phyloP scores from a whole-genome alignment of 92 coral and sea anemone genomes.

The Phenganax stokvisi region DNA sequence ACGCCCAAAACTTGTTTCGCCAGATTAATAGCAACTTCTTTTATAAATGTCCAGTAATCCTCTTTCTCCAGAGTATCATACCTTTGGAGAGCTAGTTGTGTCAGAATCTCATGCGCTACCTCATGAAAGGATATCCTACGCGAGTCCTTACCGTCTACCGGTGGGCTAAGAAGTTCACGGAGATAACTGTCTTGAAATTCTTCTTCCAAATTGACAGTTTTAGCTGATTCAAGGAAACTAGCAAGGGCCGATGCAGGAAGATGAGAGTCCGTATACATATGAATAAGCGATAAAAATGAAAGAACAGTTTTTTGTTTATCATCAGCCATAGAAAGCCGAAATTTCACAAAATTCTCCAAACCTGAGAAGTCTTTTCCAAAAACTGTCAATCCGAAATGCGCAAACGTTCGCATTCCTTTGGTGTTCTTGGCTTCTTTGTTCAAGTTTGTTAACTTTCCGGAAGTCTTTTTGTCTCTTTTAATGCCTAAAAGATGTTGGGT shows the following conservation, averaged over 20 bases:
- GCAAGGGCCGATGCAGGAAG: slow-evolving; percentile 64
- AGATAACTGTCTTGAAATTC: slow-evolving; percentile 53
- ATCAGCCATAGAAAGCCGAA: slow-evolving; percentile 48
- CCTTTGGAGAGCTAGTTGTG: slow-evolving; percentile 12
- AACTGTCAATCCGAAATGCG: slow-evolving; percentile 59
- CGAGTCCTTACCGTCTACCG: slow-evolving; percentile 41
- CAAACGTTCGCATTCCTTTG: slow-evolving; percentile 47
- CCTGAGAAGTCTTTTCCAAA: slow-evolving; percentile 58
- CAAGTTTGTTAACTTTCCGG: slow-evolving; percentile 21
- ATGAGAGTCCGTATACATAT: slow-evolving; percentile 54
- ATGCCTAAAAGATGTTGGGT: slow-evolving; percentile 34
- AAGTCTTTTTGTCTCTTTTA: slow-evolving; percentile 27
- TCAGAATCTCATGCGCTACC: slow-evolving; percentile 66
- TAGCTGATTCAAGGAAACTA: slow-evolving; percentile 26
- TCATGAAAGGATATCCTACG: slow-evolving; percentile 70
- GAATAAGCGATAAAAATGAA: slow-evolving; percentile 57
- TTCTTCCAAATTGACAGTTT: slow-evolving; percentile 50
- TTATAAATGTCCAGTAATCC: slow-evolving; percentile 35
- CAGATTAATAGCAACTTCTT: slow-evolving; percentile 52
- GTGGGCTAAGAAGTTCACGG: slow-evolving; percentile 66
- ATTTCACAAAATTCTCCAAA: slow-evolving; percentile 43
- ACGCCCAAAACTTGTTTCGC: slow-evolving; percentile 56
- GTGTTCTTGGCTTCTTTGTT: slow-evolving; percentile 29
- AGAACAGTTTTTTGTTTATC: slow-evolving; percentile 54
- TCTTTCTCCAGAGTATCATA: background rate